Percentiles rank a stretch among this genome's conserved stretches.
These are phyloP conservation scores for Cottoperca gobio DNA, from an alignment of 2,797 vertebrate species.

Conservation along the genomic window DNA sequence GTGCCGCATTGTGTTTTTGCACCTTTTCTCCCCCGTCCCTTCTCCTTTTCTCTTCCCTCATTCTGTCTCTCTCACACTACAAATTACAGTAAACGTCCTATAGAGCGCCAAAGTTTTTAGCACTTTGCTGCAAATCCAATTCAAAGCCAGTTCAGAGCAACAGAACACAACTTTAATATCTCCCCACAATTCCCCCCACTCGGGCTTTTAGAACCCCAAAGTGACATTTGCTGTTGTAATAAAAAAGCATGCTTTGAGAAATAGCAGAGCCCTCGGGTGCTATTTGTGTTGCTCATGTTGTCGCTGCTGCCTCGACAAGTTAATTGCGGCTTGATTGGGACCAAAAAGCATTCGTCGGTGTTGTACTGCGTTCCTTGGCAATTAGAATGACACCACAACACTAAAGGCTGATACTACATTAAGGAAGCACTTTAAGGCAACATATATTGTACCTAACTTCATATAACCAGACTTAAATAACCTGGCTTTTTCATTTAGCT, in stretches of 20 bases:
- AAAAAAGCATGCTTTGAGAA: conserved; percentile 28
- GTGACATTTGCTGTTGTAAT: conserved; percentile 40
- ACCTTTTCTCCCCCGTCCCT: background rate
- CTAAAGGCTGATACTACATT: conserved; percentile 1
- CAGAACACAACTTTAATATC: conserved; percentile 27
- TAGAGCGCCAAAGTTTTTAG: conserved; percentile 63
- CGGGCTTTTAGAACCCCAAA: conserved; percentile 24
- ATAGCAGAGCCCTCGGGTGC: conserved; percentile 2
- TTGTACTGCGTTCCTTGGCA: conserved; percentile 15
- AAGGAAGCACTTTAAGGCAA: conserved; percentile 15
- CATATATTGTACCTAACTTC: background rate
- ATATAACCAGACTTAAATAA: conserved; percentile 19
- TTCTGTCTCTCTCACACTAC: conserved; percentile 23
- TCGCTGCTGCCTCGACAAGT: conserved; percentile 25
- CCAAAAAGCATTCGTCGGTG: conserved; percentile 25
- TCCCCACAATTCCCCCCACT: conserved; percentile 20
- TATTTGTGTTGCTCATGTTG: conserved; percentile 28
- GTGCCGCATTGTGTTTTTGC: conserved; percentile 4
- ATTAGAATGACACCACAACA: conserved; percentile 16
- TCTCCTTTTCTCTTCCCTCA: background rate
- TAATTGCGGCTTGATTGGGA: conserved; percentile 43
- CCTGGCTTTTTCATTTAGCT: conserved; percentile 4
- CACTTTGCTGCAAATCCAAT: conserved; percentile 36
- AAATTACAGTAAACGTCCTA: conserved; percentile 25
- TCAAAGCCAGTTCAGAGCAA: conserved; percentile 32